Evolutionary conservation across 2,113 vertebrate species (phyloP), one percentile per base, ranked within the genome.

Genomic region (Promerops cafer): DNA sequence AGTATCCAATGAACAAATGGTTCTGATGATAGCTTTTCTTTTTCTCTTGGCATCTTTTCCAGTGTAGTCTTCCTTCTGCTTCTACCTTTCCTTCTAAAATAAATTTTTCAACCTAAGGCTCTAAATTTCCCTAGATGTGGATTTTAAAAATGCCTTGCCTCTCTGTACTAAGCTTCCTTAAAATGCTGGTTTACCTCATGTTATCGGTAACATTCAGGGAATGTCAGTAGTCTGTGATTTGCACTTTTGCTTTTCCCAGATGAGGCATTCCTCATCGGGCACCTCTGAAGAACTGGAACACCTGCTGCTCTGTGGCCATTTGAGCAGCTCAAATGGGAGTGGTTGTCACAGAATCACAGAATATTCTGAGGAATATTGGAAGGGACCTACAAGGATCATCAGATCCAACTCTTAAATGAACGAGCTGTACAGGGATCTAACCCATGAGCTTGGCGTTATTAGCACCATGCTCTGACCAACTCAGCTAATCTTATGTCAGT

Each of bases 381-480:
- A 74, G 60, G 77, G 37, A 59, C 33, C 23, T 60, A 65, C 76
- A 16, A 44, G 50, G 35, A 50, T 56, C 42, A 35, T 49, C 26
- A 42, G 81, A 49, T 88, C 50, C 31, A 50, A 0, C 31, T 50
- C 60, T 59, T 21, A 59, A 24, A 33, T 39, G 27, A 52, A 39
- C 3, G 1, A 35, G 37, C 63, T 1, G 1, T 33, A 28, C 0
- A 0, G 31, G 50, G 19, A 59, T 28, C 1, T 0, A 65, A 20
- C 23, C 9, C 18, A 2, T 20, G 33, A 59, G 28, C 33, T 74
- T n/a, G 33, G 23, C 0, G 0, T 74, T 66, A 28, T n/a, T 52
- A 39, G 60, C 68, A 44, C 60, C 44, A 6, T 37, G 60, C 37
- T 66, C 53, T 39, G 60, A 52, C 24, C 37, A 39, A 2, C 37